A percentile compares a stretch with the other conserved stretches of the same genome.
Conservation (phyloP, 2,113 vertebrate species). For the Gobius niger region DNA sequence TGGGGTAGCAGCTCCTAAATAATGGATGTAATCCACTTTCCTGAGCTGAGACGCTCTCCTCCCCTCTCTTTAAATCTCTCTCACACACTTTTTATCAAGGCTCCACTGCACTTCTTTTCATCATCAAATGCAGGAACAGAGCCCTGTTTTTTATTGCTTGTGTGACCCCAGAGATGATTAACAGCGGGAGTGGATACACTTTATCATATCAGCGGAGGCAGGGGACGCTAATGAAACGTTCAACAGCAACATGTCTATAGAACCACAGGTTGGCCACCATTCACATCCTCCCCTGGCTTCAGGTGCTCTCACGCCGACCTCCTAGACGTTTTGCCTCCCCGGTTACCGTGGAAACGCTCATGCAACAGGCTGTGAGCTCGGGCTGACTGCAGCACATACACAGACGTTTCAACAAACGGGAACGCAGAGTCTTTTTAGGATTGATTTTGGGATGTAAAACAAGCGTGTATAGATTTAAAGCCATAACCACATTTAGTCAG, state of each 20-base stretch:
- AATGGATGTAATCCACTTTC: constrained; percentile 67
- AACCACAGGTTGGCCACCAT: constrained; percentile 32
- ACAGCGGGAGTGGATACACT: constrained; percentile 47
- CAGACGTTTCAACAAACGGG: constrained; percentile 31
- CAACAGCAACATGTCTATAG: constrained; percentile 58
- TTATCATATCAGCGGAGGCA: constrained; percentile 47
- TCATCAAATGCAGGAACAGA: constrained; percentile 43
- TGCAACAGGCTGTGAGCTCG: constrained; percentile 72
- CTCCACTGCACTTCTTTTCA: constrained; percentile 36
- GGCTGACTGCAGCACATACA: constrained; percentile 69
- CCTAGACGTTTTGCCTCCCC: constrained; percentile 67
- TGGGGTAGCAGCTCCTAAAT: constrained; percentile 58
- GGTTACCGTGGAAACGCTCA: constrained; percentile 87
- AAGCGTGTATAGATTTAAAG: not conserved
- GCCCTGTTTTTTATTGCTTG: constrained; percentile 48
- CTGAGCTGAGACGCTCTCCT: constrained; percentile 42
- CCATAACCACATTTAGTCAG: not conserved
- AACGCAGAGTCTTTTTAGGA: constrained; percentile 39
- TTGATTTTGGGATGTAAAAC: constrained; percentile 4
- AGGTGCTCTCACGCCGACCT: constrained; percentile 81
- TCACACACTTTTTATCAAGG: constrained; percentile 46
- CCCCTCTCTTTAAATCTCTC: constrained; percentile 55
- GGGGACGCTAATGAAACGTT: constrained; percentile 72
- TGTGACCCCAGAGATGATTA: constrained; percentile 56
- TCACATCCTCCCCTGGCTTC: constrained; percentile 51